phyloP scores from a whole-genome alignment of 2,113 vertebrate genomes.

The Pandion haliaetus region DNA sequence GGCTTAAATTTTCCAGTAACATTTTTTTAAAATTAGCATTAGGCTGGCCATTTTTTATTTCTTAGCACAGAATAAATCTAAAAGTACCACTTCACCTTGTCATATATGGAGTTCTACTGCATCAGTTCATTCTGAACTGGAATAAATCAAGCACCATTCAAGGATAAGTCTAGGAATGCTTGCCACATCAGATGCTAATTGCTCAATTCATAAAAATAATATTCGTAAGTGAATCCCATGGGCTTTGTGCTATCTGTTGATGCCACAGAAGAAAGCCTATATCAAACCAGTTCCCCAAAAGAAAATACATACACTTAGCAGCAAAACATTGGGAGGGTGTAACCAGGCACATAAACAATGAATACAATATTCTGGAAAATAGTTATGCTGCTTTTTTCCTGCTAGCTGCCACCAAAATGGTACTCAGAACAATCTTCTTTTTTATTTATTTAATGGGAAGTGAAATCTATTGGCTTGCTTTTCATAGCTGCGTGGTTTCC shows the following conservation, averaged over 20 bases:
- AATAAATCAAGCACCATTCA: background rate
- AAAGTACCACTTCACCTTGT: background rate
- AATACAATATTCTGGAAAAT: background rate
- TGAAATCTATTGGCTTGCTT: background rate
- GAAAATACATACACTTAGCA: background rate
- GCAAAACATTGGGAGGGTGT: background rate
- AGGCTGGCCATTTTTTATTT: background rate
- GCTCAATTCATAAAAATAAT: constrained; percentile 24
- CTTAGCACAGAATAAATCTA: constrained; percentile 13
- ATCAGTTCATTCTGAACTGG: background rate
- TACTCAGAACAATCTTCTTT: background rate
- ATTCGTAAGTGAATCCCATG: background rate
- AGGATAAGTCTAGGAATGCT: background rate
- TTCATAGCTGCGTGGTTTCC: background rate
- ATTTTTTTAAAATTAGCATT: background rate
- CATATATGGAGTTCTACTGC: background rate
- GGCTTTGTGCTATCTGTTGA: background rate
- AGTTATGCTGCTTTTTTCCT: background rate
- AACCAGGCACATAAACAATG: background rate
- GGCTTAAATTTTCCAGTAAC: background rate
- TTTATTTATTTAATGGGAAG: background rate
- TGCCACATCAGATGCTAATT: background rate
- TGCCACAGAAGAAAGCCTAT: background rate
- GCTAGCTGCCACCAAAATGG: background rate
- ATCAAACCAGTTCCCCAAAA: background rate